These are phyloP conservation scores for Botia almorhae DNA, from an alignment of 2,797 vertebrate species.

Conservation along the genomic window DNA sequence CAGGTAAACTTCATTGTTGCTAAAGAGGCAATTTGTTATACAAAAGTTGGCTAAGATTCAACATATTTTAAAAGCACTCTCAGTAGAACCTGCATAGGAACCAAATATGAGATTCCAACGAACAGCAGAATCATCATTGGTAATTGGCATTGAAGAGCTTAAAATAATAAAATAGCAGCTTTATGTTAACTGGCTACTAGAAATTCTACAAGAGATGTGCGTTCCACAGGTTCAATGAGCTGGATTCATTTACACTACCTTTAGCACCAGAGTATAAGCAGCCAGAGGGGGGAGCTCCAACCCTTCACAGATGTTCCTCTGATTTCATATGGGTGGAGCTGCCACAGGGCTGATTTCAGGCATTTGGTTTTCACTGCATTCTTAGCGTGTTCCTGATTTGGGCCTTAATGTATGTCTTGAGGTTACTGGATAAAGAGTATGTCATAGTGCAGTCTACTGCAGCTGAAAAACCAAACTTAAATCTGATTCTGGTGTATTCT, in stretches of 20 bases:
- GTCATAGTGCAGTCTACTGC: neutral
- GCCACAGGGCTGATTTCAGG: constrained; percentile 6
- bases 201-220: neutral
- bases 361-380: constrained; percentile 8
- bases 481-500: no score
- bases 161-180: neutral
- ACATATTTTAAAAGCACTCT: neutral
- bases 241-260: neutral
- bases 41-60: neutral
- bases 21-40: neutral
- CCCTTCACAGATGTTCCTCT: neutral
- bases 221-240: neutral
- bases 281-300: constrained; percentile 50
- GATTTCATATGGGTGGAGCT: constrained; percentile 9
- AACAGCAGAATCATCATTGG: neutral
- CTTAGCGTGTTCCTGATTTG: constrained; percentile 1
- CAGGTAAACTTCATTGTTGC: neutral
- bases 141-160: neutral
- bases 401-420: constrained; percentile 22
- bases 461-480: constrained; percentile 10
- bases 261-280: neutral
- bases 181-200: neutral
- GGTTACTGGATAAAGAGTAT: neutral
- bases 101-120: neutral
- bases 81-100: neutral